A percentile compares a stretch with the other conserved stretches of the same genome.
Evolutionary conservation across 53 echinoderm and acorn worm species (phyloP).

Genomic region (Echinometra lucunter): DNA sequence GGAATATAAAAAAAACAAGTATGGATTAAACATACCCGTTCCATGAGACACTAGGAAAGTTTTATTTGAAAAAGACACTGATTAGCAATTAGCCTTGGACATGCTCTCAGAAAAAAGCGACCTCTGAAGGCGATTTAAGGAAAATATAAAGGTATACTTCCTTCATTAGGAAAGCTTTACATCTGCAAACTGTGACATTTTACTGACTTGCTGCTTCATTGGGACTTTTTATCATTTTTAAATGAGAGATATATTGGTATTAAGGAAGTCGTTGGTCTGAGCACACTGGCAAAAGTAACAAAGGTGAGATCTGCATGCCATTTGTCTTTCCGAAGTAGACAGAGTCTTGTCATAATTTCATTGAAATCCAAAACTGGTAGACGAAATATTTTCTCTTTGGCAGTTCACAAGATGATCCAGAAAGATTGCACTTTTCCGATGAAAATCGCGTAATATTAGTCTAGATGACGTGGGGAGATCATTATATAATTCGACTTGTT

Average conservation of each 20-base stretch:
- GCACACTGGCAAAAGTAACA: not conserved
- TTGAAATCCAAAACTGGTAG: not conserved
- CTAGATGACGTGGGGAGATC: slow-evolving; percentile 18
- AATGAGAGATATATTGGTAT: not conserved
- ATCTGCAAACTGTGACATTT: not conserved
- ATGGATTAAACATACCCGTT: too few species aligned
- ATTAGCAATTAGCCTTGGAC: not conserved
- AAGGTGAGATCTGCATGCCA: not conserved
- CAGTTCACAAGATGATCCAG: not conserved
- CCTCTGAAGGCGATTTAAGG: not conserved
- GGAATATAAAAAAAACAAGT: too few species aligned
- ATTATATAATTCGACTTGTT: slow-evolving; percentile 41
- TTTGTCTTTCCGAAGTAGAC: not conserved
- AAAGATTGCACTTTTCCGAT: slow-evolving; percentile 43
- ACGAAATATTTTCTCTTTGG: not conserved
- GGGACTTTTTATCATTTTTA: not conserved
- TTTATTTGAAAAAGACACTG: not conserved
- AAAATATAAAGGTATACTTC: not conserved
- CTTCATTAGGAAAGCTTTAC: not conserved
- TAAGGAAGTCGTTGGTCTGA: not conserved
- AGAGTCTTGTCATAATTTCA: not conserved
- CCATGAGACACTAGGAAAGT: too few species aligned
- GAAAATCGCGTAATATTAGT: slow-evolving; percentile 38
- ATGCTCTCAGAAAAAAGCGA: not conserved
- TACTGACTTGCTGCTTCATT: not conserved